phyloP scores from a whole-genome alignment of 2,888 invertebrate species.

The Anoplius nigerrimus region DNA sequence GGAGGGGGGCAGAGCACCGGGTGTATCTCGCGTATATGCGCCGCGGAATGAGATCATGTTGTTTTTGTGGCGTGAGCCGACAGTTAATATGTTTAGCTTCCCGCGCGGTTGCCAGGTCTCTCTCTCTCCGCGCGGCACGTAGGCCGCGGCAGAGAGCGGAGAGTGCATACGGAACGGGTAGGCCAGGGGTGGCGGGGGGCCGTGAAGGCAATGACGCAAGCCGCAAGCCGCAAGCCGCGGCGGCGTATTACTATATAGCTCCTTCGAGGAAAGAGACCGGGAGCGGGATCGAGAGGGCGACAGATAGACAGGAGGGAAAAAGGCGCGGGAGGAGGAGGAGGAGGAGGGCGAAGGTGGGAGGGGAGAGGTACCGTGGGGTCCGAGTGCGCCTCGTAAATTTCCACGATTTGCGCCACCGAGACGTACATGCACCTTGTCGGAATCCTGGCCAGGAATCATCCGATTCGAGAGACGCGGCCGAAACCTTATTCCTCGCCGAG shows the following conservation, averaged over 20 bases:
- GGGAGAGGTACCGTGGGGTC: conserved; percentile 11
- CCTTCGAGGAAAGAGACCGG: conserved; percentile 29
- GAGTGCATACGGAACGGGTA: conserved; percentile 11
- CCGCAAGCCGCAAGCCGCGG: conserved; percentile 26
- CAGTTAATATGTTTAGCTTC: conserved; percentile 74
- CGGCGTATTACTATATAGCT: conserved; percentile 39
- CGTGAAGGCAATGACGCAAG: conserved; percentile 59
- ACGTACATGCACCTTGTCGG: conserved; percentile 34
- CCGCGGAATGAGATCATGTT: conserved; percentile 73
- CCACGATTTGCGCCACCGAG: conserved; percentile 57
- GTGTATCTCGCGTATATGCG: conserved; percentile 50
- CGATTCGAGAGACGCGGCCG: conserved; percentile 42
- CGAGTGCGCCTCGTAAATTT: conserved; percentile 62
- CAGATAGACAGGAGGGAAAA: conserved; percentile 33
- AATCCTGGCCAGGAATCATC: conserved; percentile 43
- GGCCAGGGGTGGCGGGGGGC: conserved; percentile 45
- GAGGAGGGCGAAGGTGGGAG: not conserved
- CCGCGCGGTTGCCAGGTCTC: conserved; percentile 65
- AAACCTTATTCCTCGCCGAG: no score
- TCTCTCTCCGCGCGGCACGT: conserved; percentile 55
- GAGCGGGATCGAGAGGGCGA: conserved; percentile 17
- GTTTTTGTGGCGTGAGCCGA: conserved; percentile 75
- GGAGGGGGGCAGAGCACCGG: conserved; percentile 30
- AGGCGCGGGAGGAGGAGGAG: not conserved
- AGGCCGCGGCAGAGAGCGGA: conserved; percentile 52